Evolutionary conservation across 1,140 invertebrate genomes (phyloP).

Genomic region (Diabrotica virgifera): DNA sequence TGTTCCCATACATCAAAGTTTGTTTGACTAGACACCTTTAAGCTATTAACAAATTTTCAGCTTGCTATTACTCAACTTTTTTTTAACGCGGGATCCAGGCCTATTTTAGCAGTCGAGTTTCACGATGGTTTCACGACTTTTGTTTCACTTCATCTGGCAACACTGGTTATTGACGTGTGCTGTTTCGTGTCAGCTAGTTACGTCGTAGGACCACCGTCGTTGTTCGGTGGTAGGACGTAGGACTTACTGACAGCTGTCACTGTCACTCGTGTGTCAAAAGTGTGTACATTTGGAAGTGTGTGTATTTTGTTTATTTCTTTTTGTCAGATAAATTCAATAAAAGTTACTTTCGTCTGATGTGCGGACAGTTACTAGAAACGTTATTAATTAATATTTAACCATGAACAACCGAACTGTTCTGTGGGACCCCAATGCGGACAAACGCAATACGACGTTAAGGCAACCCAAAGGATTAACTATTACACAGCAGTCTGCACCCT

Average conservation of each 20-base stretch:
- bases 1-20: too few species aligned
- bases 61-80: too few species aligned
- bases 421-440: not conserved
- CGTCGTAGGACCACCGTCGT: too few species aligned
- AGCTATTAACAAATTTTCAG: too few species aligned
- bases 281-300: not conserved
- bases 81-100: too few species aligned
- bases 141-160: too few species aligned
- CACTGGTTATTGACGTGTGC: too few species aligned
- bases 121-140: too few species aligned
- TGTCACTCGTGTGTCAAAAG: not conserved
- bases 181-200: too few species aligned
- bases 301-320: constrained; percentile 1
- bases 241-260: not conserved
- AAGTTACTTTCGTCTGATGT: not conserved
- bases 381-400: not conserved
- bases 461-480: not conserved
- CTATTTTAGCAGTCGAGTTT: too few species aligned
- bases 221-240: too few species aligned
- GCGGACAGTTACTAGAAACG: constrained; percentile 14
- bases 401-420: constrained; percentile 1
- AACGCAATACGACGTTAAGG: not conserved
- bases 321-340: not conserved
- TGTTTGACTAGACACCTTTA: too few species aligned
- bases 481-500: not conserved